Evolutionary conservation across 2,797 vertebrate genomes (phyloP).

Genomic region (Botia kubotai): DNA sequence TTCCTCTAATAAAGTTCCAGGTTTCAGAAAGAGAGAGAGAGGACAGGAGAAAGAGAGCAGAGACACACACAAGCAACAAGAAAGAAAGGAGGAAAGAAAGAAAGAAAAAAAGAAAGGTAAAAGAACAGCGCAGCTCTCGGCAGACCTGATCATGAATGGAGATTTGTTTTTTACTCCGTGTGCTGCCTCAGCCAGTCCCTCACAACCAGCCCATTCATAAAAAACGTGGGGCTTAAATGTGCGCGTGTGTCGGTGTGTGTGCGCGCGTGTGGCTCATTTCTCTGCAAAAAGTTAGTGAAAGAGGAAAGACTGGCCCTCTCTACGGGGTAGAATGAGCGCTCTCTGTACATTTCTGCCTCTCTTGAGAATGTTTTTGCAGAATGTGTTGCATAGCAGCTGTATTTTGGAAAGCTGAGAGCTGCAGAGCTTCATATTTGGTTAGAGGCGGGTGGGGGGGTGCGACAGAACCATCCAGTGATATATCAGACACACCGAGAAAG

Average conservation of each 20-base stretch:
- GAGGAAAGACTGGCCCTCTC: conserved; percentile 54
- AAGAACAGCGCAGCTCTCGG: conserved; percentile 24
- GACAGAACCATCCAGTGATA: conserved; percentile 37
- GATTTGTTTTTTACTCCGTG: conserved; percentile 72
- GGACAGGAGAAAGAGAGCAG: too few species aligned
- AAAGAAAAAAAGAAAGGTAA: not conserved
- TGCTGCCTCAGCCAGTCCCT: conserved; percentile 80
- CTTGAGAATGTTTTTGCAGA: conserved; percentile 77
- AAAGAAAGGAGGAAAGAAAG: not conserved
- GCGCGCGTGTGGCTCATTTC: conserved; percentile 57
- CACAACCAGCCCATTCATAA: conserved; percentile 86
- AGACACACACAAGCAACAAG: too few species aligned
- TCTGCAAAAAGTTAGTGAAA: conserved; percentile 53
- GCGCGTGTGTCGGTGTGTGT: conserved; percentile 60
- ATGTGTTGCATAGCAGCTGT: conserved; percentile 83
- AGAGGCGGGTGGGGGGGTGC: conserved; percentile 29
- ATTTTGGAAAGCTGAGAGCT: conserved; percentile 80
- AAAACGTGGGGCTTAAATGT: conserved; percentile 69
- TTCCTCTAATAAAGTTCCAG: conserved; percentile 1
- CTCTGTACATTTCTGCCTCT: conserved; percentile 70
- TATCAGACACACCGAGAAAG: conserved; percentile 33
- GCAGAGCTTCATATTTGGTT: conserved; percentile 73
- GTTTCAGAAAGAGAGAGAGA: conserved; percentile 1
- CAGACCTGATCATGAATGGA: conserved; percentile 75
- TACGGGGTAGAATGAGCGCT: conserved; percentile 55